Evolutionary conservation across 2,113 vertebrate species (phyloP).

Genomic region (Rattus rattus): DNA sequence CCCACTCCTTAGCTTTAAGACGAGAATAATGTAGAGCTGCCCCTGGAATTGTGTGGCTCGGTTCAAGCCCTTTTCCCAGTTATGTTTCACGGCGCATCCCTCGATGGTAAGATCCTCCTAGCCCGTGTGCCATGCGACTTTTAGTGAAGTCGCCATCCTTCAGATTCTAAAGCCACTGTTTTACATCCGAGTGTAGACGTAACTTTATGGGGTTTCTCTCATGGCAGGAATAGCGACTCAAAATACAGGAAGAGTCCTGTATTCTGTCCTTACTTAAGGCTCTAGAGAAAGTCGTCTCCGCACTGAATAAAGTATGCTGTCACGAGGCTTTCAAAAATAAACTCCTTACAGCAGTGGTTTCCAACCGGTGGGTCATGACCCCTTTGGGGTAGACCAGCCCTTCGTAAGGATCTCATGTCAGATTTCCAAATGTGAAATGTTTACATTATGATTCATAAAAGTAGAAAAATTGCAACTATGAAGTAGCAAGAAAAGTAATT

Average conservation of each 20-base stretch:
- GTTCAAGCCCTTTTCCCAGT: not conserved
- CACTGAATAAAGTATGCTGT: not conserved
- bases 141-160: not conserved
- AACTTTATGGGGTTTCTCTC: not conserved
- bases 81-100: too few relatives aligned
- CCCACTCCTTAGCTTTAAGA: not conserved
- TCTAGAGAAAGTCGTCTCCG: not conserved
- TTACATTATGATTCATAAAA: not conserved
- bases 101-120: not conserved
- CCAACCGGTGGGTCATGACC: not conserved
- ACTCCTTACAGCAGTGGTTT: not conserved
- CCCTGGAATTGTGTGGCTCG: not conserved
- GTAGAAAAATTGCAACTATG: not conserved
- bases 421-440: too few relatives aligned
- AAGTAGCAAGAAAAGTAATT: not conserved
- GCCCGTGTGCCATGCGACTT: too few relatives aligned
- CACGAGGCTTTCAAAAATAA: not conserved
- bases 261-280: not conserved
- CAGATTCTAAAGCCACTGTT: not conserved
- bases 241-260: not conserved
- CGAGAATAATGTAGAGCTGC: not conserved
- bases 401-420: not conserved
- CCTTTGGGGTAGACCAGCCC: not conserved
- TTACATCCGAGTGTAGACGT: not conserved
- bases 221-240: not conserved